These are phyloP conservation scores for Lucifuga dentata DNA, from an alignment of 2,113 vertebrate species.

Conservation along the genomic window DNA sequence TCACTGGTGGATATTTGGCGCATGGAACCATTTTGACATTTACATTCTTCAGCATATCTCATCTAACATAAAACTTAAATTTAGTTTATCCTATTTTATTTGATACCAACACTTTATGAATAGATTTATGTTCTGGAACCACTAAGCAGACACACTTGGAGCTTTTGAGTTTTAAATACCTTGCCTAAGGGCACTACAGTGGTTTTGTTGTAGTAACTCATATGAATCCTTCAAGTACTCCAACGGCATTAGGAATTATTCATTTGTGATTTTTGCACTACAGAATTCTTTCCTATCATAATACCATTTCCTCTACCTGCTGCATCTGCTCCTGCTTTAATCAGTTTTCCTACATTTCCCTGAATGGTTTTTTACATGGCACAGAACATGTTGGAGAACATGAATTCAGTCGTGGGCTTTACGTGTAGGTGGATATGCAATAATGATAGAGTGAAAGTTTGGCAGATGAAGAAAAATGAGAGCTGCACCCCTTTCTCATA, in stretches of 20 bases:
- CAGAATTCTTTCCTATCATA: background rate
- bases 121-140: too few relatives aligned
- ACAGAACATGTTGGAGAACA: background rate
- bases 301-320: background rate
- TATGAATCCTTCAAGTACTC: background rate
- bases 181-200: background rate
- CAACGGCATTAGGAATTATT: background rate
- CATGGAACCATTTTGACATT: background rate
- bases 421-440: slow-evolving; percentile 33
- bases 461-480: slow-evolving; percentile 24
- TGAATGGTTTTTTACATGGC: background rate
- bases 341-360: slow-evolving; percentile 18
- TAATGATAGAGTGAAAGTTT: slow-evolving; percentile 19
- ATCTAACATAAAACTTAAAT: too few relatives aligned
- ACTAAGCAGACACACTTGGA: too few relatives aligned
- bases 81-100: too few relatives aligned
- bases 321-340: background rate
- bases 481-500: background rate
- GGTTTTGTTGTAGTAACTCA: background rate
- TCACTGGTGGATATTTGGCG: background rate
- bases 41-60: too few relatives aligned
- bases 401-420: slow-evolving; percentile 8
- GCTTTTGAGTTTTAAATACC: background rate
- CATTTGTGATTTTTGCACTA: background rate
- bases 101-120: too few relatives aligned